A percentile compares a stretch with the other conserved stretches of the same genome.
Conservation (phyloP, 2,888 invertebrate species). For the Dorcus hopei region DNA sequence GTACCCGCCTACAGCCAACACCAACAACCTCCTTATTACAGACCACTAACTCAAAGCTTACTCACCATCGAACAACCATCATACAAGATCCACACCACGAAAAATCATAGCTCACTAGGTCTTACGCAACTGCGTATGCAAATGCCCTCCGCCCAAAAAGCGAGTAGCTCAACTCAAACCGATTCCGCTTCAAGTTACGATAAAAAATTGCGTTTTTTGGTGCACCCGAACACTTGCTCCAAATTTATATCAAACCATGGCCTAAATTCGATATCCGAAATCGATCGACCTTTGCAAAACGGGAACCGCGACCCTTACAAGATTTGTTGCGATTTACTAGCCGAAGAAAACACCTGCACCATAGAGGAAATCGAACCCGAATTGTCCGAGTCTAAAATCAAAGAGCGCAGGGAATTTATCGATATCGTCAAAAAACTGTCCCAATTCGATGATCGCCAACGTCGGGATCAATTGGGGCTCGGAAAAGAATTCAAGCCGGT, state of each 20-base stretch:
- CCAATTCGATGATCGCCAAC: conserved; percentile 8
- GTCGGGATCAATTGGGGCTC: conserved; percentile 9
- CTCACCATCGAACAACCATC: conserved; percentile 1
- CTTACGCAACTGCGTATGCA: conserved; percentile 1
- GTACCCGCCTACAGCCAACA: conserved; percentile 5
- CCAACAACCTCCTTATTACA: neutral
- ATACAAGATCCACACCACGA: neutral
- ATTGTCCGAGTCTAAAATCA: conserved; percentile 3
- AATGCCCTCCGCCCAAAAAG: conserved; percentile 1
- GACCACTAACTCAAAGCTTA: conserved; percentile 10
- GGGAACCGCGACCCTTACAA: conserved; percentile 10
- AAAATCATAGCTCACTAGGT: conserved; percentile 5
- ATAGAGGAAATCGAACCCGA: neutral
- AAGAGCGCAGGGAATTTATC: conserved; percentile 14
- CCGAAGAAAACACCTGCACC: conserved; percentile 5
- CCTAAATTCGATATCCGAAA: conserved; percentile 1
- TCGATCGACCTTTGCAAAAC: neutral
- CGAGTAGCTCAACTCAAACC: conserved; percentile 6
- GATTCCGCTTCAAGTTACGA: neutral
- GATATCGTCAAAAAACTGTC: conserved; percentile 12
- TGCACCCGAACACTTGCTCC: neutral
- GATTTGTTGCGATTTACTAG: conserved; percentile 13
- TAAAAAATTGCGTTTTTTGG: conserved; percentile 3
- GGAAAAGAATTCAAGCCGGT: conserved; percentile 21
- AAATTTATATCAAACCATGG: neutral